Evolutionary conservation across 2,113 vertebrate species (phyloP), one percentile per base, ranked within the genome.

Genomic region (Pterocles gutturalis): DNA sequence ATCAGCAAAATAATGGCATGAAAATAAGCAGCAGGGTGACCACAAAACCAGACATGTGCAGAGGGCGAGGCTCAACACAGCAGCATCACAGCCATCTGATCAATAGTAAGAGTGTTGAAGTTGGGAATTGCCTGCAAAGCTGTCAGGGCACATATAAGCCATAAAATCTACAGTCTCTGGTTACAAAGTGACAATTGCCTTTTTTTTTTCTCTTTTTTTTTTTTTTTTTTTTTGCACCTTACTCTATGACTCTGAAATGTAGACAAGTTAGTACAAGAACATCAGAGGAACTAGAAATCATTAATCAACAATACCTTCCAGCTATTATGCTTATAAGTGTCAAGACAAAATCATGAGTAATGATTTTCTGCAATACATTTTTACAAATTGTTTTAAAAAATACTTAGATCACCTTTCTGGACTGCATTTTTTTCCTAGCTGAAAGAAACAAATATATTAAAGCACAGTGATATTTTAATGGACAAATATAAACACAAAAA

Each of bases 281-380:
- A 96, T 94, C 90, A 96, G 93, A 96, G 78, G 66, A 94, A 76
- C 38, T 51, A 96, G 82, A 90, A 95, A 86, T 94, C 96, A 93
- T 96, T 96, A 94, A 96, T 97, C 96, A 96, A 93, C 87, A 83
- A 54, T 66, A 96, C 92, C 96, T 95, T 34, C 90, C 79, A 97
- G 96, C 90, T 87, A 90, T 91, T 87, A 87, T 45, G 55, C 89
- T 91, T 73, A 38, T 79, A 93, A 93, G 81, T 96, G 95, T 94
- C 91, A 96, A 92, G 91, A 61, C 34, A 87, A 89, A 94, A 87
- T 79, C 17, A 87, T 90, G 87, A 97, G 75, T 94, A 97, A 96
- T 94, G 95, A 90, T 96, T 96, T 94, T 96, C 85, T 95, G 62
- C 45, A 86, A 26, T 55, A 51, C 33, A 46, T 82, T 94, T 97